A percentile compares a stretch with the other conserved stretches of the same genome.
Conservation (phyloP, 2,113 vertebrate genomes). For the Trogon surrucura region DNA sequence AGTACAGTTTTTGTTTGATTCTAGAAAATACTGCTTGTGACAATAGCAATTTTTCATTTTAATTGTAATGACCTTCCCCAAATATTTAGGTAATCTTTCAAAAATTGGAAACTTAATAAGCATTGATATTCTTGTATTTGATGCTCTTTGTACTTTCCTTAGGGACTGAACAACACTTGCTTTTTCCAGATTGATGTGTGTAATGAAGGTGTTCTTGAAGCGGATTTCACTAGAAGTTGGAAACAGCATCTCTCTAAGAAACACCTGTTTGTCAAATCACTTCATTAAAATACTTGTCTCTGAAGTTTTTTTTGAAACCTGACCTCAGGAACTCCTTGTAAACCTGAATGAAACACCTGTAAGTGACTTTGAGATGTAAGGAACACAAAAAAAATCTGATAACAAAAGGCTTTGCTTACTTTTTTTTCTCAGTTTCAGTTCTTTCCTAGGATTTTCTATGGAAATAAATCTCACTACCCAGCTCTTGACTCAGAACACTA, state of each 20-base stretch:
- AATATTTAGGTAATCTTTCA: neutral
- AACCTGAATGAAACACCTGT: neutral
- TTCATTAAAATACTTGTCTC: neutral
- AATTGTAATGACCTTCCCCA: neutral
- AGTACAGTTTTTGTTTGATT: neutral
- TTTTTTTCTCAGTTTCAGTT: neutral
- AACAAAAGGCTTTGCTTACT: neutral
- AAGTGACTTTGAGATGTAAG: neutral
- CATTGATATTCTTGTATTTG: neutral
- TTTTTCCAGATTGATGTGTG: neutral
- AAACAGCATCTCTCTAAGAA: neutral
- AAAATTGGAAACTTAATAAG: neutral
- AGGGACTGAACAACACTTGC: neutral
- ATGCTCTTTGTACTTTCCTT: neutral
- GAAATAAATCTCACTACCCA: neutral
- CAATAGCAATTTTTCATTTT: neutral
- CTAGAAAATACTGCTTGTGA: neutral
- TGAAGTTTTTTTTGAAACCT: neutral
- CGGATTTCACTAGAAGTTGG: neutral
- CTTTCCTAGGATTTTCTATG: neutral
- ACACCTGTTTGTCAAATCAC: rapidly evolving
- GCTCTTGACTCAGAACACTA: neutral
- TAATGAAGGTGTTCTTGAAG: neutral
- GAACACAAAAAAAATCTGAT: neutral
- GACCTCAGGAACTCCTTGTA: neutral